Conservation (phyloP, 2,888 invertebrate genomes). For the Hemaris fuciformis region DNA sequence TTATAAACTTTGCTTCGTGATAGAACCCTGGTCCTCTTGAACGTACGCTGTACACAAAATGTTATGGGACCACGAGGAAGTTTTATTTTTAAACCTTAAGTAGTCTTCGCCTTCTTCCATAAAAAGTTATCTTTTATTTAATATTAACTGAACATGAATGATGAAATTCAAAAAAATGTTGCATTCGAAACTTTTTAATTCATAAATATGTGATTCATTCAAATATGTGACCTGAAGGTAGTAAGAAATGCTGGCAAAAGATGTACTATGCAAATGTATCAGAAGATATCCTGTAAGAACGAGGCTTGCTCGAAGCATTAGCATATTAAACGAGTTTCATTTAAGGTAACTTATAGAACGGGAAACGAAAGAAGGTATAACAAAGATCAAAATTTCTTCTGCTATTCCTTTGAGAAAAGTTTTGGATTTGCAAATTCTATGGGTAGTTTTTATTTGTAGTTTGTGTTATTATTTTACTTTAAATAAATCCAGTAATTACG, state of each 20-base stretch:
- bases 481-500: too few relatives aligned
- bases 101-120: too few relatives aligned
- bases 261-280: background rate
- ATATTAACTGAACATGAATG: too few relatives aligned
- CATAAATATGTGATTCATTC: background rate
- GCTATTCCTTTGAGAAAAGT: background rate
- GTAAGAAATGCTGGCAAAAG: background rate
- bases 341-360: background rate
- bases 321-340: constrained; percentile 5
- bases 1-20: too few relatives aligned
- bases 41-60: too few relatives aligned
- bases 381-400: background rate
- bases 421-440: background rate
- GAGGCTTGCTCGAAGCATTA: background rate
- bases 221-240: background rate
- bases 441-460: background rate
- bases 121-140: too few relatives aligned
- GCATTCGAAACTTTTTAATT: background rate
- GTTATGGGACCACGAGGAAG: too few relatives aligned
- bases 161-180: background rate
- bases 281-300: background rate
- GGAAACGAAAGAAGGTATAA: background rate
- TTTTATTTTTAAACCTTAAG: too few relatives aligned
- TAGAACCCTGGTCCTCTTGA: too few relatives aligned
- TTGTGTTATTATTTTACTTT: too few relatives aligned